Conservation (phyloP, 2,113 vertebrate genomes). For the Rutilus rutilus region DNA sequence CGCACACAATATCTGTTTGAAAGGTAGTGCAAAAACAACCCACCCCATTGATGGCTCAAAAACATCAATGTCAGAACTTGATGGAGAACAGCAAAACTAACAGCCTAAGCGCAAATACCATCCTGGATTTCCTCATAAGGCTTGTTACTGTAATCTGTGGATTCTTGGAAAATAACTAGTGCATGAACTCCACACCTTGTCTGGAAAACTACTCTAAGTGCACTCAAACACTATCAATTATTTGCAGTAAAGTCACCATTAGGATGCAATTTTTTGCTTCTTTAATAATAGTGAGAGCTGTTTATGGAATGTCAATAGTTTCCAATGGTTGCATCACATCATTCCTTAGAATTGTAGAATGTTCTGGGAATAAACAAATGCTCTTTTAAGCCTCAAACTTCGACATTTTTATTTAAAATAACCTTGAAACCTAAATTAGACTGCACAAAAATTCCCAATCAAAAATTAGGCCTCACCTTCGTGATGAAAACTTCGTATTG, state of each 20-base stretch:
- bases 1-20: neutral
- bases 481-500: conserved; percentile 97
- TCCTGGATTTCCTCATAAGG: conserved; percentile 16
- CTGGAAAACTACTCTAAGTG: conserved; percentile 76
- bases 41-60: neutral
- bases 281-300: conserved; percentile 64
- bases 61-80: conserved; percentile 8
- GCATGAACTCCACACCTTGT: conserved; percentile 70
- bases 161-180: conserved; percentile 70
- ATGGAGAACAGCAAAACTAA: conserved; percentile 26
- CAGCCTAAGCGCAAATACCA: neutral
- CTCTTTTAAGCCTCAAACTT: neutral
- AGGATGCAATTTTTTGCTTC: conserved; percentile 64
- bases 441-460: neutral
- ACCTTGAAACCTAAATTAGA: neutral
- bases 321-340: conserved; percentile 63
- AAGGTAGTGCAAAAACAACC: neutral
- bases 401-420: neutral
- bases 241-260: conserved; percentile 73
- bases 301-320: conserved; percentile 53
- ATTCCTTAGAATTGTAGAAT: conserved; percentile 12
- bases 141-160: conserved; percentile 56
- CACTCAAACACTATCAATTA: conserved; percentile 78
- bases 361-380: neutral
- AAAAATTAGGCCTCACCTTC: conserved; percentile 85